phyloP scores from a whole-genome alignment of 2,888 invertebrate genomes.

The Cryptocephalus moraei region DNA sequence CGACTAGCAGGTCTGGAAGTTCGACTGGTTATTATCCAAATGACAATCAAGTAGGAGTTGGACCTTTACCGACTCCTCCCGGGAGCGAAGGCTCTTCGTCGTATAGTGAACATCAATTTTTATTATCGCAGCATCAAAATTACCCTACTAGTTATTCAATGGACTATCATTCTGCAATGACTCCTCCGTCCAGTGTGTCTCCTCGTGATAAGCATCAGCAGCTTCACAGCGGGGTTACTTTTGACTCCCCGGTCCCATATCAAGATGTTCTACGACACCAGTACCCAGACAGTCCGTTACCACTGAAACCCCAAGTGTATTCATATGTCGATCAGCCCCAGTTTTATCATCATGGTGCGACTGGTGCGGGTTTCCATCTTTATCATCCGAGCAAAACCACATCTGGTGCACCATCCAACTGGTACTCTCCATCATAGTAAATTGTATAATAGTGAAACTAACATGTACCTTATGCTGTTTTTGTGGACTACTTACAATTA shows the following conservation, averaged over 20 bases:
- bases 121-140: constrained; percentile 47
- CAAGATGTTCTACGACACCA: constrained; percentile 48
- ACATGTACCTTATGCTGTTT: background rate
- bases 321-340: constrained; percentile 71
- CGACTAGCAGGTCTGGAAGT: constrained; percentile 30
- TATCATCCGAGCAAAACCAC: constrained; percentile 67
- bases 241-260: constrained; percentile 38
- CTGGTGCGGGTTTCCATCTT: constrained; percentile 64
- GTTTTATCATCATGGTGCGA: constrained; percentile 63
- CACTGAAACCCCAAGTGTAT: constrained; percentile 85
- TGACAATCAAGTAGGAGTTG: constrained; percentile 56
- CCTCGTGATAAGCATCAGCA: constrained; percentile 77
- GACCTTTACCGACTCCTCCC: constrained; percentile 80
- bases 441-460: constrained; percentile 4
- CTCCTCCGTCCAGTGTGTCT: constrained; percentile 93
- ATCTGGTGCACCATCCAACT: constrained; percentile 35
- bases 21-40: constrained; percentile 37
- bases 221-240: constrained; percentile 43
- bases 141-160: constrained; percentile 54
- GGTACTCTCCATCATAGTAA: constrained; percentile 40
- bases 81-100: constrained; percentile 73
- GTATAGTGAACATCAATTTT: constrained; percentile 57
- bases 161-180: constrained; percentile 90
- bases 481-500: constrained; percentile 19
- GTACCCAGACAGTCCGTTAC: constrained; percentile 59